Conservation (phyloP, 2,888 invertebrate species). For the Syrphus vitripennis region DNA sequence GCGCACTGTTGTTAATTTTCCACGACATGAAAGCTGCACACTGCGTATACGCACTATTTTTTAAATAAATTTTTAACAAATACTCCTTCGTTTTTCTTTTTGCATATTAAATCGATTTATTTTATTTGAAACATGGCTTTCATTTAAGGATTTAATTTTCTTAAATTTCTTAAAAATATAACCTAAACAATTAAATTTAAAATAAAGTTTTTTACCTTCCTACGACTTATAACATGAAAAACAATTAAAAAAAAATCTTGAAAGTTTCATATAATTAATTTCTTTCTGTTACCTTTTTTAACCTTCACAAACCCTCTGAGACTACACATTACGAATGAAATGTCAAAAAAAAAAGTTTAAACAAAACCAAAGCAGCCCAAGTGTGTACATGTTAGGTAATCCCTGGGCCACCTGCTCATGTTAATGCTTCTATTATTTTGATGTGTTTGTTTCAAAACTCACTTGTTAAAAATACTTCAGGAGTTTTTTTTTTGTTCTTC, state of each 20-base stretch:
- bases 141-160: too few relatives aligned
- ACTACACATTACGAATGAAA: neutral
- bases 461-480: slow-evolving; percentile 2
- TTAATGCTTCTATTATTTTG: slow-evolving; percentile 2
- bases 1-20: too few relatives aligned
- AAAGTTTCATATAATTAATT: neutral
- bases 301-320: neutral
- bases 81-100: too few relatives aligned
- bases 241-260: neutral
- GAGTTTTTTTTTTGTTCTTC: neutral
- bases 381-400: neutral
- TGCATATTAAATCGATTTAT: too few relatives aligned
- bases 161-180: too few relatives aligned
- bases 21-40: too few relatives aligned
- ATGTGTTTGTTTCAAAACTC: neutral
- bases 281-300: neutral
- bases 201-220: too few relatives aligned
- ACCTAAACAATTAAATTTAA: too few relatives aligned
- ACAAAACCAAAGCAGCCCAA: neutral
- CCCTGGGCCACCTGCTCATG: slow-evolving; percentile 5
- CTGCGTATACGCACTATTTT: too few relatives aligned
- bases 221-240: neutral
- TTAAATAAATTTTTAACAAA: too few relatives aligned
- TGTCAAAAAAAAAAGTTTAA: neutral
- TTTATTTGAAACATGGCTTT: too few relatives aligned